Evolutionary conservation across 2,113 vertebrate species (phyloP).

Genomic region (Grus americana): DNA sequence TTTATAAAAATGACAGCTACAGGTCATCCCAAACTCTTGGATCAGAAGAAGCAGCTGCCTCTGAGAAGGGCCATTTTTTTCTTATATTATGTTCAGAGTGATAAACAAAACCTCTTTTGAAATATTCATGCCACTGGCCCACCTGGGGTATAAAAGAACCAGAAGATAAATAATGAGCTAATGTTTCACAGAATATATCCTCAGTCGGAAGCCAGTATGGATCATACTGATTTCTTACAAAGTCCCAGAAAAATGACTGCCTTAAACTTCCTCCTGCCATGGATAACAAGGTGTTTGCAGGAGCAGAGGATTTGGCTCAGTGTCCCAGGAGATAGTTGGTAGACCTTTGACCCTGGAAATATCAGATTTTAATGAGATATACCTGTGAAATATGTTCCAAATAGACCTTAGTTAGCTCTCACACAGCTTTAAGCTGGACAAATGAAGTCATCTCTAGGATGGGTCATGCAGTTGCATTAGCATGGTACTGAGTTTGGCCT

Average conservation of each 20-base stretch:
- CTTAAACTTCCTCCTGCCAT: neutral
- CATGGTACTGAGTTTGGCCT: neutral
- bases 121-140: slow-evolving; percentile 28
- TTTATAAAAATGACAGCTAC: slow-evolving; percentile 28
- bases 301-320: neutral
- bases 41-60: neutral
- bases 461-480: neutral
- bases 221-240: neutral
- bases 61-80: neutral
- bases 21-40: neutral
- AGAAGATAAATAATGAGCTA: slow-evolving; percentile 35
- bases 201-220: neutral
- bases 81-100: neutral
- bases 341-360: neutral
- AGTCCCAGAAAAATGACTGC: neutral
- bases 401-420: neutral
- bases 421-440: neutral
- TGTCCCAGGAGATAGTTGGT: rapidly evolving
- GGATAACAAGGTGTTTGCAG: neutral
- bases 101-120: neutral
- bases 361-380: neutral
- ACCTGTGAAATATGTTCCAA: neutral
- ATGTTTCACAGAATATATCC: neutral
- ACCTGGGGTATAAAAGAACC: slow-evolving; percentile 5
- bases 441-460: neutral